Percentiles rank a stretch among this genome's conserved stretches.
Evolutionary conservation across 2,797 vertebrate genomes (phyloP).

Genomic region (Sciaenops ocellatus): DNA sequence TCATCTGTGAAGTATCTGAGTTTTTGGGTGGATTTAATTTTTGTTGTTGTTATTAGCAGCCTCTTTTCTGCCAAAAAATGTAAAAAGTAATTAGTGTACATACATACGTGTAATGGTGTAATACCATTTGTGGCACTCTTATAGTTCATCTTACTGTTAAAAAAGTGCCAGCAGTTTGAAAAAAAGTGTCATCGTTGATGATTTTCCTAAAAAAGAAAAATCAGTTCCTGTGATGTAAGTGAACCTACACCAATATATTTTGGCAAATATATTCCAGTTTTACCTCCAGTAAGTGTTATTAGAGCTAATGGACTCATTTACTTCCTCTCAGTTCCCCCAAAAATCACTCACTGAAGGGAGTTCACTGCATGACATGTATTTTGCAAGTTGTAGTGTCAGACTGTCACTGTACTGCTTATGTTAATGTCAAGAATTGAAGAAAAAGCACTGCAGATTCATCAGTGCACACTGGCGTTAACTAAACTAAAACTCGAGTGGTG

Average conservation of each 20-base stretch:
- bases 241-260: neutral
- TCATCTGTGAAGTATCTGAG: slow-evolving; percentile 12
- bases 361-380: slow-evolving; percentile 2
- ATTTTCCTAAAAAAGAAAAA: slow-evolving; percentile 8
- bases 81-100: too few relatives aligned
- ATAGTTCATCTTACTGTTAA: neutral
- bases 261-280: slow-evolving; percentile 1
- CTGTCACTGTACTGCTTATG: neutral
- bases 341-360: neutral
- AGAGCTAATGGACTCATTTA: slow-evolving; percentile 6
- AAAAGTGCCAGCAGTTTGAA: neutral
- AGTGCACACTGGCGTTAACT: slow-evolving; percentile 23
- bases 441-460: slow-evolving; percentile 5
- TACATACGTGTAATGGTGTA: neutral
- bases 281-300: neutral
- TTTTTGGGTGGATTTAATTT: slow-evolving; percentile 1
- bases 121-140: neutral
- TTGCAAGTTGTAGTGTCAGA: neutral
- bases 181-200: neutral
- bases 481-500: slow-evolving; percentile 34
- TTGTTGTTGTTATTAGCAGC: slow-evolving; percentile 14
- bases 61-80: slow-evolving; percentile 2
- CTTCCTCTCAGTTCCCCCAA: slow-evolving; percentile 16
- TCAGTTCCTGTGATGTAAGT: slow-evolving; percentile 3
- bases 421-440: neutral